phyloP scores from a whole-genome alignment of 2,888 invertebrate genomes.

The Idaea straminata region DNA sequence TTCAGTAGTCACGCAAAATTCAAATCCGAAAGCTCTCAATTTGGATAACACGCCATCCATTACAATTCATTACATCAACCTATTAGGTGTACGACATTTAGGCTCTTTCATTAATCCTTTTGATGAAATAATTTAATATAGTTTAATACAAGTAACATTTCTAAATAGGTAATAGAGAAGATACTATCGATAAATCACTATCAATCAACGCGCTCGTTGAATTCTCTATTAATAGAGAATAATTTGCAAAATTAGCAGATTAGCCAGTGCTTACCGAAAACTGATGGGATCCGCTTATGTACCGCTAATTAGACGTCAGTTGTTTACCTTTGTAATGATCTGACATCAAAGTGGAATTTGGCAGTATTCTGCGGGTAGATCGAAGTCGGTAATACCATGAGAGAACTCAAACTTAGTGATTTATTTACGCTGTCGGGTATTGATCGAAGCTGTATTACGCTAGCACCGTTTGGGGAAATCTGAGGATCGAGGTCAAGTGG shows the following conservation, averaged over 20 bases:
- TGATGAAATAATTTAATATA: slow-evolving; percentile 15
- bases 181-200: slow-evolving; percentile 38
- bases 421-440: slow-evolving; percentile 71
- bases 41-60: slow-evolving; percentile 26
- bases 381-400: slow-evolving; percentile 16
- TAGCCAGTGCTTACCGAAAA: slow-evolving; percentile 52
- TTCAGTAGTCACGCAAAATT: slow-evolving; percentile 25
- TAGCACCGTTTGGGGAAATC: slow-evolving; percentile 57
- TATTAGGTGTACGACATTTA: neutral
- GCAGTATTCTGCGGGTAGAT: slow-evolving; percentile 31
- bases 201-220: slow-evolving; percentile 37
- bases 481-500: slow-evolving; percentile 68
- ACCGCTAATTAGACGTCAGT: slow-evolving; percentile 61
- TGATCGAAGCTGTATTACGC: slow-evolving; percentile 58
- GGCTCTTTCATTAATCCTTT: neutral
- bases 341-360: slow-evolving; percentile 56
- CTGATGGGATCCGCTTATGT: slow-evolving; percentile 55
- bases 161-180: slow-evolving; percentile 16
- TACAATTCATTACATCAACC: slow-evolving; percentile 11
- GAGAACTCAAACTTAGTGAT: slow-evolving; percentile 63
- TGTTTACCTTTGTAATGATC: slow-evolving; percentile 65
- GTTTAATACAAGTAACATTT: slow-evolving; percentile 12
- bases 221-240: slow-evolving; percentile 48
- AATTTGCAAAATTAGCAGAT: slow-evolving; percentile 57
- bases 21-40: slow-evolving; percentile 23